A percentile compares a stretch with the other conserved stretches of the same genome.
These are phyloP conservation scores for Palythoa grandis DNA, from an alignment of 92 coral and sea anemone genomes.

Conservation along the genomic window DNA sequence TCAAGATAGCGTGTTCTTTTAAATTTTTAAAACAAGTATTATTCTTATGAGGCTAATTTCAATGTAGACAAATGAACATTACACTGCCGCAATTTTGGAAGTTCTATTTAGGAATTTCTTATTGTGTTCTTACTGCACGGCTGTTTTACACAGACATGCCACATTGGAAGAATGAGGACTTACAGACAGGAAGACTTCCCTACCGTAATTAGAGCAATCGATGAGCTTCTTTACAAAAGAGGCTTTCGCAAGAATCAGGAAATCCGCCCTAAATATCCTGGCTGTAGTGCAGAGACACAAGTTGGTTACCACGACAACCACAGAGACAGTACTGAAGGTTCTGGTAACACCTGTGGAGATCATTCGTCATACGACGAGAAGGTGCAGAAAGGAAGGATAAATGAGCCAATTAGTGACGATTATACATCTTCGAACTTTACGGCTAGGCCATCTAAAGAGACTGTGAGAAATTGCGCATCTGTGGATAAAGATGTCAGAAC, in stretches of 20 bases:
- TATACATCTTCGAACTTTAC: not conserved
- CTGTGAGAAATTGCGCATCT: conserved; percentile 78
- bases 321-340: not conserved
- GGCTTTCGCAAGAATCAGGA: conserved; percentile 69
- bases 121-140: not conserved
- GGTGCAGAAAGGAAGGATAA: not conserved
- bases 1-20: no score
- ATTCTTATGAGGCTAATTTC: no score
- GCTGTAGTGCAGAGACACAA: not conserved
- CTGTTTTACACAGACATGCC: conserved; percentile 71
- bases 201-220: conserved; percentile 54
- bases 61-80: not conserved
- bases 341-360: not conserved
- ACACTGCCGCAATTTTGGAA: not conserved
- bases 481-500: conserved; percentile 72
- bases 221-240: conserved; percentile 66
- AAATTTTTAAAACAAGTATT: no score
- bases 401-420: not conserved
- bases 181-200: conserved; percentile 53
- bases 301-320: not conserved
- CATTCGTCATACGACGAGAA: not conserved
- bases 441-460: conserved; percentile 72
- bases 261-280: conserved; percentile 16
- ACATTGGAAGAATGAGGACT: conserved; percentile 78
- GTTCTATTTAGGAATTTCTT: not conserved